These are phyloP conservation scores for Physella acuta DNA, from an alignment of 1,140 invertebrate genomes.

Conservation along the genomic window DNA sequence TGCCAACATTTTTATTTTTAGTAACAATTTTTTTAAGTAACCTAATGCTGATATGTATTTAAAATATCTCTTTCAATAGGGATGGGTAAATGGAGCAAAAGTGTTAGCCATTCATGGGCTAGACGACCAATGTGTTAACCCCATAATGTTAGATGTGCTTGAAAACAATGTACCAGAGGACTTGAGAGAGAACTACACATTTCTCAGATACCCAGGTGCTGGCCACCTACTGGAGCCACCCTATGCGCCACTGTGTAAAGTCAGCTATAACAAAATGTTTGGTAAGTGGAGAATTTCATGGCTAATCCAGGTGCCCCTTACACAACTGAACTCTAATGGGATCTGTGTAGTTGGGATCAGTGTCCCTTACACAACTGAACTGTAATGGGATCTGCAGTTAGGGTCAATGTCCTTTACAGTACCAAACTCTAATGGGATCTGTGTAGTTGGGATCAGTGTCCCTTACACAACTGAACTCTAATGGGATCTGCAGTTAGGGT, in stretches of 20 bases:
- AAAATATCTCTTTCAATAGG: not conserved
- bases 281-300: constrained; percentile 16
- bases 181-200: not conserved
- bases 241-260: constrained; percentile 30
- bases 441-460: not conserved
- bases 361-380: not conserved
- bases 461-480: not conserved
- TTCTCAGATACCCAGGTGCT: constrained; percentile 34
- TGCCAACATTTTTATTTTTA: too few relatives aligned
- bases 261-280: constrained; percentile 2
- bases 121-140: constrained; percentile 10
- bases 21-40: too few relatives aligned
- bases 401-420: not conserved
- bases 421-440: not conserved
- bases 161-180: not conserved
- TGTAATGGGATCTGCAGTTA: not conserved
- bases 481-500: not conserved
- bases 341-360: not conserved
- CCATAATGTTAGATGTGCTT: not conserved
- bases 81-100: constrained; percentile 12
- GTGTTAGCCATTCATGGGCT: constrained; percentile 1
- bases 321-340: not conserved
- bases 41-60: too few relatives aligned
- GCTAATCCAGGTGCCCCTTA: not conserved
- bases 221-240: constrained; percentile 48